Percentiles rank a stretch among this genome's conserved stretches.
phyloP scores from a whole-genome alignment of 2,888 invertebrate species.

The Lysandra bellargus region DNA sequence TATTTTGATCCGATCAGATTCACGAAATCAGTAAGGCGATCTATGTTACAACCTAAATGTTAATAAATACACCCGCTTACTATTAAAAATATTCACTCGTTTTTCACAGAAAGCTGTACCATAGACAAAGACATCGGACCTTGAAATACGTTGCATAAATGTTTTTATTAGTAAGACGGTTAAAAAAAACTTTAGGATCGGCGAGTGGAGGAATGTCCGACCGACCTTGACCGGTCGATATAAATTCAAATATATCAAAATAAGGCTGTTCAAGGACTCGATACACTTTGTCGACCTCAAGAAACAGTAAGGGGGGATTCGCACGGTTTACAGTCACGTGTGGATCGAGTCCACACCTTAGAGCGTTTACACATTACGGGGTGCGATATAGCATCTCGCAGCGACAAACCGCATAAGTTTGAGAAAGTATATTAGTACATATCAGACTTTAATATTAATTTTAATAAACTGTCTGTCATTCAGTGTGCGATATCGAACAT shows the following conservation, averaged over 20 bases:
- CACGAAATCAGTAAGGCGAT: background rate
- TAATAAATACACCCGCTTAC: background rate
- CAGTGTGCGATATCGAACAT: background rate
- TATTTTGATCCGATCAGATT: conserved; percentile 8
- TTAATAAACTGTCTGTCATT: no score
- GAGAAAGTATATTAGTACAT: no score
- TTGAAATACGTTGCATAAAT: background rate
- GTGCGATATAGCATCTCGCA: background rate
- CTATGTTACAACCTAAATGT: conserved; percentile 9
- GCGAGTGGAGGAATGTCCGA: conserved; percentile 10
- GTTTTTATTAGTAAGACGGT: background rate
- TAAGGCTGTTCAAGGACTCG: background rate
- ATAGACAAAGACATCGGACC: background rate
- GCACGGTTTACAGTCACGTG: background rate
- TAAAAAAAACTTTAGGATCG: conserved; percentile 27
- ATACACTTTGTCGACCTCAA: background rate
- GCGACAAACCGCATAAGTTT: no score
- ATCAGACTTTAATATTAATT: no score
- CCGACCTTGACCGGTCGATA: background rate
- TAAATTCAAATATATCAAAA: background rate
- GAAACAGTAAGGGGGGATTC: background rate
- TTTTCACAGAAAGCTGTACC: background rate
- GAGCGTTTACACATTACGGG: background rate
- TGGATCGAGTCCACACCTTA: background rate
- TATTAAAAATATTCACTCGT: background rate